These are phyloP conservation scores for Ostrea edulis DNA, from an alignment of 1,140 invertebrate genomes.

Conservation along the genomic window DNA sequence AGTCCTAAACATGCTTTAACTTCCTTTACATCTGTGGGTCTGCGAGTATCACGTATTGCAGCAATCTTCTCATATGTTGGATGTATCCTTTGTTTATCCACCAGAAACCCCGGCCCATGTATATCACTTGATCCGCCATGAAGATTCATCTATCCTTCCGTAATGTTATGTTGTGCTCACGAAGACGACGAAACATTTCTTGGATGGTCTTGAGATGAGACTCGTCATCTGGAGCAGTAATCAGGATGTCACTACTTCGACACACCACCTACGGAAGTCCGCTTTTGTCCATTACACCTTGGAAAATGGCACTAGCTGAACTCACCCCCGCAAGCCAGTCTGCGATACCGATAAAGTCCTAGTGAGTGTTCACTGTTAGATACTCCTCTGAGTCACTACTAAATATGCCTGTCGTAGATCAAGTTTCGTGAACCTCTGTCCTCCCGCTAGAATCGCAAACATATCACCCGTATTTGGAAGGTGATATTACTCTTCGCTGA, in stretches of 20 bases:
- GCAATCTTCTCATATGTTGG: slow-evolving; percentile 47
- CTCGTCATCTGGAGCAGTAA: no score
- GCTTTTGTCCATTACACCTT: slow-evolving; percentile 39
- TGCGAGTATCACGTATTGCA: slow-evolving; percentile 43
- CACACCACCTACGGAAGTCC: slow-evolving; percentile 42
- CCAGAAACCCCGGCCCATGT: slow-evolving; percentile 42
- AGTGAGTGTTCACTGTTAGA: slow-evolving; percentile 74
- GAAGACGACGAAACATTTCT: no score
- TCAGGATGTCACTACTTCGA: slow-evolving; percentile 54
- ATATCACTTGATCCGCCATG: slow-evolving; percentile 28
- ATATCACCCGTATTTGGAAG: slow-evolving; percentile 44
- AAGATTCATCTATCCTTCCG: slow-evolving; percentile 31
- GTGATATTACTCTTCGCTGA: slow-evolving; percentile 50
- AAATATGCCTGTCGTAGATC: slow-evolving; percentile 62
- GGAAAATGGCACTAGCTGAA: slow-evolving; percentile 51
- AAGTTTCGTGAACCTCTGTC: slow-evolving; percentile 68
- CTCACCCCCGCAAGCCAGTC: slow-evolving; percentile 48
- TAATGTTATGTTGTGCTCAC: slow-evolving; percentile 26
- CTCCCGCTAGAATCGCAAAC: no score
- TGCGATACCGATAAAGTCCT: slow-evolving; percentile 77
- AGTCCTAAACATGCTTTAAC: slow-evolving; percentile 55
- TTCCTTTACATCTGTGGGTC: slow-evolving; percentile 47
- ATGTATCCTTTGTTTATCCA: slow-evolving; percentile 51
- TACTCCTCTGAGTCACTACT: slow-evolving; percentile 39
- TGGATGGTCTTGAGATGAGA: no score